Percentiles rank a stretch among this genome's conserved stretches.
These are phyloP conservation scores for Hippoglossus hippoglossus DNA, from an alignment of 2,797 vertebrate genomes.

Conservation along the genomic window DNA sequence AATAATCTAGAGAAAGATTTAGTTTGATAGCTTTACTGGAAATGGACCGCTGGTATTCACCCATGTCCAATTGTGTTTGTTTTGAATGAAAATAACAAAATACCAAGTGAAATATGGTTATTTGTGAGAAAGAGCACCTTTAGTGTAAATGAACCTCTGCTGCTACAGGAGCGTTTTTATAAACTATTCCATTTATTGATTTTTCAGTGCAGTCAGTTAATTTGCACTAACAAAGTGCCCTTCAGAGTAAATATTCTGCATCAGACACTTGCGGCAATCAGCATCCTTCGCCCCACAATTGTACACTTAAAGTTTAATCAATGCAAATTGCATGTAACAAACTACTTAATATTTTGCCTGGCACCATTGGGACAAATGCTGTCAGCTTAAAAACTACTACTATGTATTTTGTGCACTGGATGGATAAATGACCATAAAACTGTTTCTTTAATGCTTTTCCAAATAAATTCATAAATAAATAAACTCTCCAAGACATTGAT, in stretches of 20 bases:
- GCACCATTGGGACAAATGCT: constrained; percentile 46
- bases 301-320: constrained; percentile 82
- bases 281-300: constrained; percentile 66
- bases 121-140: neutral
- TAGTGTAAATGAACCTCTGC: constrained; percentile 4
- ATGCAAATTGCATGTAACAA: constrained; percentile 80
- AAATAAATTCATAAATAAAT: constrained; percentile 13
- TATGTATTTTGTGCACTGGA: constrained; percentile 28
- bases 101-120: constrained; percentile 2
- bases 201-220: constrained; percentile 67
- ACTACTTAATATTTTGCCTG: constrained; percentile 68
- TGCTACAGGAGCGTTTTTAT: neutral
- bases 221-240: constrained; percentile 81
- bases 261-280: constrained; percentile 79
- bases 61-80: neutral
- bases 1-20: neutral
- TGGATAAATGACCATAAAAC: constrained; percentile 12
- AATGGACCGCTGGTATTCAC: neutral
- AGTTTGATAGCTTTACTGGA: constrained; percentile 1
- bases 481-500: constrained; percentile 19
- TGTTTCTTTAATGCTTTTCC: constrained; percentile 12
- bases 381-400: constrained; percentile 12
- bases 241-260: constrained; percentile 76
- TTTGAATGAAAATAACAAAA: neutral
- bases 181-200: constrained; percentile 58